These are phyloP conservation scores for Dascyllus trimaculatus DNA, from an alignment of 2,113 vertebrate species.

Conservation along the genomic window DNA sequence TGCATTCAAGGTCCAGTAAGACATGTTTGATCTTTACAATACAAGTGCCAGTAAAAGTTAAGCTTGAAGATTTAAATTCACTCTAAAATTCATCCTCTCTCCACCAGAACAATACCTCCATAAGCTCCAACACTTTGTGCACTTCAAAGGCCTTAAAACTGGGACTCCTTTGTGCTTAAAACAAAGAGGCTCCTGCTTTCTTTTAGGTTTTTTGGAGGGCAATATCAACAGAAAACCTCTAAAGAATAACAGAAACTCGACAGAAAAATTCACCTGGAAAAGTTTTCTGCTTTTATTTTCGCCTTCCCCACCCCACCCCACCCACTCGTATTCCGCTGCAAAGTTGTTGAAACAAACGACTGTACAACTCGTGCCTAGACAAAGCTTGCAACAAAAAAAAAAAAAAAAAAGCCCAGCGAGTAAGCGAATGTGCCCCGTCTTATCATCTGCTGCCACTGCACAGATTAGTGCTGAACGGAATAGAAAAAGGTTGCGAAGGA, in stretches of 20 bases:
- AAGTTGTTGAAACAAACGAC: conserved; percentile 76
- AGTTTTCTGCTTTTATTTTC: conserved; percentile 54
- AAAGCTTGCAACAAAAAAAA: conserved; percentile 53
- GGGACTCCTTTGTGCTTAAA: conserved; percentile 74
- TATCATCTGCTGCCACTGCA: conserved; percentile 80
- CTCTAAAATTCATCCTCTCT: conserved; percentile 78
- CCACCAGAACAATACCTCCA: conserved; percentile 73
- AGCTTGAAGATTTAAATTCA: conserved; percentile 80
- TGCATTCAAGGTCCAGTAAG: conserved; percentile 77
- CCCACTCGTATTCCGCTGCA: conserved; percentile 41
- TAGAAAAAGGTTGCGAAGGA: conserved; percentile 76
- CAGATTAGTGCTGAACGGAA: conserved; percentile 83
- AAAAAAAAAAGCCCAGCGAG: conserved; percentile 46
- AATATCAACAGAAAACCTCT: conserved; percentile 72
- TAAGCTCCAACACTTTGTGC: conserved; percentile 83
- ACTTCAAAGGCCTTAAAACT: conserved; percentile 82
- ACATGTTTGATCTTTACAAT: conserved; percentile 81
- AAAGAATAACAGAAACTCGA: conserved; percentile 57
- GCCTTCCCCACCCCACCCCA: too few species aligned
- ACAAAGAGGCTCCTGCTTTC: conserved; percentile 73
- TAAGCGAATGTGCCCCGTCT: conserved; percentile 77
- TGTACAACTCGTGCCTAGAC: conserved; percentile 56
- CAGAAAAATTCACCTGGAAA: conserved; percentile 64
- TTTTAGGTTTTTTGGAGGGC: conserved; percentile 72
- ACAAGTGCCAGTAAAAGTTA: conserved; percentile 75